Evolutionary conservation across 2,797 vertebrate species (phyloP).

Genomic region (Typhlichthys subterraneus): DNA sequence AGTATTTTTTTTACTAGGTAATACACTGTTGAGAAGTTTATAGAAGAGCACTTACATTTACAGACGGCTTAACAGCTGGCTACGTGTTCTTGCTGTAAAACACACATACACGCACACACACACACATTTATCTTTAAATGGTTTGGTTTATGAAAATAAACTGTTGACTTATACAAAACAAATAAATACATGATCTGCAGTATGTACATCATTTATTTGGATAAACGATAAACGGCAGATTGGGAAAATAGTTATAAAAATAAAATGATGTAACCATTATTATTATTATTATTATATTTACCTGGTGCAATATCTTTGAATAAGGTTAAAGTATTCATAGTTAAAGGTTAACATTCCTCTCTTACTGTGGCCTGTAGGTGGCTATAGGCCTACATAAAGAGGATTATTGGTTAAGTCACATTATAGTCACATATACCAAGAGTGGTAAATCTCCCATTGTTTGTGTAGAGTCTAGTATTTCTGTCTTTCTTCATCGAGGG

Average conservation of each 20-base stretch:
- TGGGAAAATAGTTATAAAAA: too few species aligned
- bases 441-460: constrained; percentile 6
- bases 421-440: neutral
- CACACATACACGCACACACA: constrained; percentile 25
- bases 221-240: too few species aligned
- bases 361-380: neutral
- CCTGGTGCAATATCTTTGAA: too few species aligned
- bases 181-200: neutral
- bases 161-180: constrained; percentile 23
- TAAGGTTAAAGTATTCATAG: neutral
- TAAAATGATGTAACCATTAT: too few species aligned
- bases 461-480: constrained; percentile 33
- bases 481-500: constrained; percentile 19
- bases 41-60: constrained; percentile 65
- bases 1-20: constrained; percentile 46
- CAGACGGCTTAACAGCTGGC: constrained; percentile 70
- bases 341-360: neutral
- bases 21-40: constrained; percentile 59
- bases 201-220: neutral
- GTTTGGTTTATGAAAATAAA: constrained; percentile 46
- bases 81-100: constrained; percentile 58
- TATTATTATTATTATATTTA: too few species aligned
- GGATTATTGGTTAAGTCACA: neutral
- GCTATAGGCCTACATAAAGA: neutral
- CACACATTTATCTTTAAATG: constrained; percentile 64